Evolutionary conservation across 2,113 vertebrate genomes (phyloP).

Genomic region (Blennius ocellaris): DNA sequence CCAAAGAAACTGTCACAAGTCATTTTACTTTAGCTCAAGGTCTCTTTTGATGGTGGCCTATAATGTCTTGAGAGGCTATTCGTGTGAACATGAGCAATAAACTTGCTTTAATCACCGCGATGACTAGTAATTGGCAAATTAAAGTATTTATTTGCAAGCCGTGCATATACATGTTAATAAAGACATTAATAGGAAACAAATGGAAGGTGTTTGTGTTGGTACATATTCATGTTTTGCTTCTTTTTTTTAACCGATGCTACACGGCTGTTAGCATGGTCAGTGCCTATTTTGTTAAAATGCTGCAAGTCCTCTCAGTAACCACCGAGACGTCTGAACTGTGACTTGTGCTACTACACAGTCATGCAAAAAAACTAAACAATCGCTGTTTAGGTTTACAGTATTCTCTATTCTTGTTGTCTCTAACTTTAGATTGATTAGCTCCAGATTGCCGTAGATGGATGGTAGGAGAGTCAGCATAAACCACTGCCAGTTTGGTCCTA

Average conservation of each 20-base stretch:
- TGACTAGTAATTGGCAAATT: slow-evolving; percentile 19
- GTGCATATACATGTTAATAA: no score
- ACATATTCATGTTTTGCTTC: no score
- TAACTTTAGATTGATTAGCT: slow-evolving; percentile 87
- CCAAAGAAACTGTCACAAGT: slow-evolving; percentile 42
- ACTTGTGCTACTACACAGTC: slow-evolving; percentile 35
- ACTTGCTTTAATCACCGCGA: slow-evolving; percentile 12
- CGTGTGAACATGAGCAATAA: slow-evolving; percentile 26
- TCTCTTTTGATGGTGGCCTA: slow-evolving; percentile 29
- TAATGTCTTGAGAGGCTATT: slow-evolving; percentile 29
- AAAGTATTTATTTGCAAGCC: no score
- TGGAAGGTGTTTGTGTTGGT: no score
- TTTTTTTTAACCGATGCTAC: no score
- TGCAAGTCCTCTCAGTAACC: background rate
- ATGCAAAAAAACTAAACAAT: slow-evolving; percentile 64
- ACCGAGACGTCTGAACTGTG: slow-evolving; percentile 27
- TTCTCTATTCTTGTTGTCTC: slow-evolving; percentile 71
- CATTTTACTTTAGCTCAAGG: slow-evolving; percentile 48
- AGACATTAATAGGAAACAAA: no score
- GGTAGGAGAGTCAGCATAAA: slow-evolving; percentile 87
- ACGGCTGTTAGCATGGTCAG: background rate
- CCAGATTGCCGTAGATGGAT: slow-evolving; percentile 85
- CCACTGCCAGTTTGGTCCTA: slow-evolving; percentile 78
- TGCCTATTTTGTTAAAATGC: slow-evolving; percentile 9
- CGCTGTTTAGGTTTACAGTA: slow-evolving; percentile 63